Evolutionary conservation across 2,888 invertebrate genomes (phyloP).

Genomic region (Meliscaeva auricollis): DNA sequence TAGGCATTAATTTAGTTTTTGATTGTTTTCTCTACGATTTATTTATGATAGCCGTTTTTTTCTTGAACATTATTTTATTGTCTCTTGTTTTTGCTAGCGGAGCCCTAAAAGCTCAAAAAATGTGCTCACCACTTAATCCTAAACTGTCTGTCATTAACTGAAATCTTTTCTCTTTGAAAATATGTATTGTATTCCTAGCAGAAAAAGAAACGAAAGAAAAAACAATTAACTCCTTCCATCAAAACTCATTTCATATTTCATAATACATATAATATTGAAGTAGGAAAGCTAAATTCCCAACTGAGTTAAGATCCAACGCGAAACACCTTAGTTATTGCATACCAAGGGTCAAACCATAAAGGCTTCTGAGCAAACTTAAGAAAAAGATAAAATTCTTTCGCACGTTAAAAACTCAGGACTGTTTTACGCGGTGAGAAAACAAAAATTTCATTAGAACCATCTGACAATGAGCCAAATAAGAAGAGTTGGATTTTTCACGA

Average conservation of each 20-base stretch:
- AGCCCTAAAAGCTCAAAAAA: too few relatives aligned
- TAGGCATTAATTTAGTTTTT: too few relatives aligned
- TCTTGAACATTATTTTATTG: too few relatives aligned
- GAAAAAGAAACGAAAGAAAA: neutral
- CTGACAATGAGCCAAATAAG: too few relatives aligned
- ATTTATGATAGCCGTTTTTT: too few relatives aligned
- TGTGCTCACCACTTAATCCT: too few relatives aligned
- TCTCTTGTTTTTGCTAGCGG: too few relatives aligned
- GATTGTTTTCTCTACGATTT: too few relatives aligned
- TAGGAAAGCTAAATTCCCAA: neutral
- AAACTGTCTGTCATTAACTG: neutral
- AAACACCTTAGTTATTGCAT: slow-evolving; percentile 3
- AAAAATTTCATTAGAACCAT: slow-evolving; percentile 65
- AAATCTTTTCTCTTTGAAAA: neutral
- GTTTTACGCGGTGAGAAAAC: slow-evolving; percentile 40
- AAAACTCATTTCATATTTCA: slow-evolving; percentile 11
- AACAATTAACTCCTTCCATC: slow-evolving; percentile 11
- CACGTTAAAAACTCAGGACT: slow-evolving; percentile 20
- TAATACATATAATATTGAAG: neutral
- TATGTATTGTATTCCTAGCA: neutral
- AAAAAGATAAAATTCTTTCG: slow-evolving; percentile 10
- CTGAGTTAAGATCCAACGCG: neutral
- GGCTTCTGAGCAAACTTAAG: slow-evolving; percentile 10
- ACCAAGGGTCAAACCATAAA: slow-evolving; percentile 15
- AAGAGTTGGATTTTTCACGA: neutral